Conservation (phyloP, 2,113 vertebrate genomes). For the Lepus timidus region DNA sequence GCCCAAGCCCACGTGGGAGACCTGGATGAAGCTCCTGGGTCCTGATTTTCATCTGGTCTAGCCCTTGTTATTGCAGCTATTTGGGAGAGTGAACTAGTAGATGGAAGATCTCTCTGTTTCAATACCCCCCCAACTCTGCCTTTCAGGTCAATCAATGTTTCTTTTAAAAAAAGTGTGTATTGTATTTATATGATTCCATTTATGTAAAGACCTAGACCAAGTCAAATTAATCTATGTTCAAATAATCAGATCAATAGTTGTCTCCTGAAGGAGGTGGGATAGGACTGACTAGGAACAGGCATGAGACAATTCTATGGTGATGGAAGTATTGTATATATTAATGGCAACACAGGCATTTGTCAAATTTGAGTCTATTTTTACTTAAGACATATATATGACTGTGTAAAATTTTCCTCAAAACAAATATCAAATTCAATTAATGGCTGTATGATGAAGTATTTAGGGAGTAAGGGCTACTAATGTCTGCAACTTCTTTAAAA, state of each 20-base stretch:
- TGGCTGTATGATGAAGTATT: not conserved
- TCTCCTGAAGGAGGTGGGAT: not conserved
- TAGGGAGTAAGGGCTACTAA: not conserved
- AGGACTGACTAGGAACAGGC: not conserved
- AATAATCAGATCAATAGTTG: not conserved
- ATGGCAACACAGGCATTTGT: not conserved
- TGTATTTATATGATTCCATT: not conserved
- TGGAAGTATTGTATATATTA: not conserved
- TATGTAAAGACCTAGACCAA: not conserved
- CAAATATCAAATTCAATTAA: not conserved
- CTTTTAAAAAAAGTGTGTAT: too few relatives aligned
- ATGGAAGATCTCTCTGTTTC: too few relatives aligned
- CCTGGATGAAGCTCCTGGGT: too few relatives aligned
- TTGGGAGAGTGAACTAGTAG: too few relatives aligned
- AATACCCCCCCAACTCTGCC: too few relatives aligned
- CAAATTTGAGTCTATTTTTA: not conserved
- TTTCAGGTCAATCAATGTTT: too few relatives aligned
- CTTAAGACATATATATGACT: not conserved
- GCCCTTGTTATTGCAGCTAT: too few relatives aligned
- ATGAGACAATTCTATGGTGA: not conserved
- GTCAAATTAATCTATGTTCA: not conserved
- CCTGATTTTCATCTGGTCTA: too few relatives aligned
- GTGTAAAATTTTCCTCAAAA: slow-evolving; percentile 35
- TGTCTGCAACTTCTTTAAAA: slow-evolving; percentile 13
- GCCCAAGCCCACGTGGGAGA: too few relatives aligned